Conservation (phyloP, 1,140 invertebrate genomes). For the Neodiprion pinetum region DNA sequence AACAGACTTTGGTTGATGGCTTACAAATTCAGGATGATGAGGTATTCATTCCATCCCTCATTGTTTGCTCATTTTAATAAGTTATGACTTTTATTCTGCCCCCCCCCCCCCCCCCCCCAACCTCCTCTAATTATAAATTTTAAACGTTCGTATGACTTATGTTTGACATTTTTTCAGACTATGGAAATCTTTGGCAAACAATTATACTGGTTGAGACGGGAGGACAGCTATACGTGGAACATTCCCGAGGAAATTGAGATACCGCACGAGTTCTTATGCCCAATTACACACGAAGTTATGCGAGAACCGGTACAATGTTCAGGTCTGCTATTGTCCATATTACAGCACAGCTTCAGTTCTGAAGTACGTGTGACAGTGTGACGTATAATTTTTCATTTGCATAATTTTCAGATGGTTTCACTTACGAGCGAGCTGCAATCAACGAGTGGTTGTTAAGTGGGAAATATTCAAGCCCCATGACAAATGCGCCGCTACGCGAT, state of each 20-base stretch:
- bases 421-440: conserved; percentile 79
- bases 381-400: conserved; percentile 16
- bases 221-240: conserved; percentile 38
- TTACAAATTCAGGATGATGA: conserved; percentile 59
- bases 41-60: conserved; percentile 25
- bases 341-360: neutral
- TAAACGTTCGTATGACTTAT: conserved; percentile 8
- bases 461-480: conserved; percentile 79
- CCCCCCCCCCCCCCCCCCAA: too few relatives aligned
- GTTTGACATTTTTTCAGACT: conserved; percentile 30
- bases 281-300: conserved; percentile 84
- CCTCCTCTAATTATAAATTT: conserved; percentile 38
- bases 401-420: conserved; percentile 72
- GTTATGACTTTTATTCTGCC: neutral
- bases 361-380: neutral
- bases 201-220: conserved; percentile 64
- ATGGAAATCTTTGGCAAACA: conserved; percentile 48
- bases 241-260: conserved; percentile 49
- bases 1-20: conserved; percentile 61
- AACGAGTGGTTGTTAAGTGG: conserved; percentile 77
- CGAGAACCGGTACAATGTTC: conserved; percentile 76
- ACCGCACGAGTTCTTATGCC: conserved; percentile 78
- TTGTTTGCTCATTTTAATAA: too few relatives aligned
- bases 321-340: conserved; percentile 55
- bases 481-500: conserved; percentile 69